A percentile compares a stretch with the other conserved stretches of the same genome.
These are phyloP conservation scores for Lota lota DNA, from an alignment of 2,113 vertebrate genomes.

Conservation along the genomic window DNA sequence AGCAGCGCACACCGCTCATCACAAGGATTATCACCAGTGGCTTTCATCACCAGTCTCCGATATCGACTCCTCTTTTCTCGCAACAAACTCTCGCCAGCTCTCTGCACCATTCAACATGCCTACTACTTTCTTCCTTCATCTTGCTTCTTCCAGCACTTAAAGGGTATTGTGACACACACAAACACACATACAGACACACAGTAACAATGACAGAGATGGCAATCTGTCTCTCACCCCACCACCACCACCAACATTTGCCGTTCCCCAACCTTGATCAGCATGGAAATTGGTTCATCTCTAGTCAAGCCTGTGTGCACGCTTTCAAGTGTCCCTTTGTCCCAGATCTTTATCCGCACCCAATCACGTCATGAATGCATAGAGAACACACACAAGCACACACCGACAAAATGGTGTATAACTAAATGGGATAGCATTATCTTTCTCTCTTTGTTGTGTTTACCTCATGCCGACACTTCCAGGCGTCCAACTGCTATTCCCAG, in stretches of 20 bases:
- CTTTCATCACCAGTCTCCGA: slow-evolving; percentile 42
- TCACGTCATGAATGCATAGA: slow-evolving; percentile 19
- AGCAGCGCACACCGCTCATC: slow-evolving; percentile 50
- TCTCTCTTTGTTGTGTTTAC: slow-evolving; percentile 69
- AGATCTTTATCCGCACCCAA: slow-evolving; percentile 31
- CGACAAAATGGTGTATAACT: slow-evolving; percentile 4
- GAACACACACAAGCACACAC: slow-evolving; percentile 15
- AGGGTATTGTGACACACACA: slow-evolving; percentile 24
- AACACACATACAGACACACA: slow-evolving; percentile 7
- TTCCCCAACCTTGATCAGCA: slow-evolving; percentile 51
- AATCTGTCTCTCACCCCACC: slow-evolving; percentile 44
- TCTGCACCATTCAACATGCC: slow-evolving; percentile 58
- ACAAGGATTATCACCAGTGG: slow-evolving; percentile 58
- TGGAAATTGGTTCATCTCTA: slow-evolving; percentile 51
- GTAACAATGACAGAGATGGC: slow-evolving; percentile 54
- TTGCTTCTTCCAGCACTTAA: slow-evolving; percentile 34
- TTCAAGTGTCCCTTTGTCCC: slow-evolving; percentile 27
- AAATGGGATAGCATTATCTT: too few relatives aligned
- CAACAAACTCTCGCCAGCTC: slow-evolving; percentile 33
- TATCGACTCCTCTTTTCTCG: slow-evolving; percentile 18
- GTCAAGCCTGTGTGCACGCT: slow-evolving; percentile 28
- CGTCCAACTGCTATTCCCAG: slow-evolving; percentile 73
- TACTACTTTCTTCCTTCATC: slow-evolving; percentile 11
- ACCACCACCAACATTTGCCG: too few relatives aligned
- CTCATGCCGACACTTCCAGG: slow-evolving; percentile 70